Base-by-base conservation (phyloP, 53 echinoderm and acorn worm genomes). In the Astropecten irregularis region DNA sequence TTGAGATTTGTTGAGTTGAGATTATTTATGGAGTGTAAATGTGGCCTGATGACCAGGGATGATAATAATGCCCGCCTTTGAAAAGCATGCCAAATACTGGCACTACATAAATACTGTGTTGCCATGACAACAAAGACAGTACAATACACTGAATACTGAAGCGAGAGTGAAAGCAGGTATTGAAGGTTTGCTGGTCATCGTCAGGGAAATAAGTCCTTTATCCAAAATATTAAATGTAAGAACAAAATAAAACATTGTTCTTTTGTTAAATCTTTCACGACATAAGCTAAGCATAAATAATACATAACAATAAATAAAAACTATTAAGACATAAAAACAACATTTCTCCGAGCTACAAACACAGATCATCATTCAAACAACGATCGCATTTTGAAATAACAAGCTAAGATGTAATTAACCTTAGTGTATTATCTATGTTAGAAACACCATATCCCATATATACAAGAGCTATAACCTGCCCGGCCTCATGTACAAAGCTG, bases 401-500 rank as follows among this genome's bases (percentile, higher is more conserved):
- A 68, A 46, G 44, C 21, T 44, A 58, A 21, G 18, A 5, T 37
- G 38, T 28, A 64, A 9, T 0, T 37, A 7, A 35, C 31, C 35
- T 9, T 3, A n/a, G 18, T 11, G 5, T 38, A 64, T 38, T 64
- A n/a, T n/a, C n/a, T 16, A 71, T 50, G 32, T 71, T 51, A 49
- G 69, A 53, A 50, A 71, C 68, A 61, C 20, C 37, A 18, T 20
- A 25, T 18, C 16, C 33, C 32, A 50, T 71, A 50, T 71, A 49
- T 32, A 71, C 52, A 71, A 50, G 51, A 30, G 51, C 53, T 49
- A 20, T 15, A 70, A 50, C 70, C 50, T 8, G 25, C 49, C 70
- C 15, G 35, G 66, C 66, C 19, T 70, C 27, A 49, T 31, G 49
- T 40, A 49, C 70, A 70, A 70, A 70, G 70, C 70, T 49, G 7